These are phyloP conservation scores for Phania funesta DNA, from an alignment of 2,888 invertebrate species.

Conservation along the genomic window DNA sequence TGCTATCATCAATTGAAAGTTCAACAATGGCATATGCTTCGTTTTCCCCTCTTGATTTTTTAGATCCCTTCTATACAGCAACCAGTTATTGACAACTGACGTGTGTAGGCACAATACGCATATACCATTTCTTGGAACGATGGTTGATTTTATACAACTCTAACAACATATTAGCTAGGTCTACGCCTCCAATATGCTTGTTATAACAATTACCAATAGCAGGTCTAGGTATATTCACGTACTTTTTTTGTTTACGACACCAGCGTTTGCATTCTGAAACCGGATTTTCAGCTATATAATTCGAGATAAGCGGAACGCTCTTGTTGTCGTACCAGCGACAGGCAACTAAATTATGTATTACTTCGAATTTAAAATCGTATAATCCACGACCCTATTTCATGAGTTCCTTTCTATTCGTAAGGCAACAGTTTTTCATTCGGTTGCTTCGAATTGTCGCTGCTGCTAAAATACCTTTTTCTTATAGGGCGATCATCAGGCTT, in stretches of 20 bases:
- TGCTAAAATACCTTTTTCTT: too few species aligned
- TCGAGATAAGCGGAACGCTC: too few species aligned
- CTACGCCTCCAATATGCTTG: not conserved
- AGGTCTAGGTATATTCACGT: slow-evolving; percentile 54
- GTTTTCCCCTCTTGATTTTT: slow-evolving; percentile 6
- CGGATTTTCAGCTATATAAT: too few species aligned
- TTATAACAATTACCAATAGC: slow-evolving; percentile 22
- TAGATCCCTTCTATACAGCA: not conserved
- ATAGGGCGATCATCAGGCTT: too few species aligned
- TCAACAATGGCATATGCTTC: slow-evolving; percentile 14
- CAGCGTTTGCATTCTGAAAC: too few species aligned
- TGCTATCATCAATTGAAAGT: slow-evolving; percentile 49
- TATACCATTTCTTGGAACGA: too few species aligned
- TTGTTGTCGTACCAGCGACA: slow-evolving; percentile 67
- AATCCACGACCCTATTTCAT: too few species aligned
- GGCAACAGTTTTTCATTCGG: too few species aligned
- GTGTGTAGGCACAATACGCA: not conserved
- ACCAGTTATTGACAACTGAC: not conserved
- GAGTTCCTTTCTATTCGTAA: too few species aligned
- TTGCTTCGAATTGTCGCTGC: too few species aligned
- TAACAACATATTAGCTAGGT: not conserved
- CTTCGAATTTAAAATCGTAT: too few species aligned
- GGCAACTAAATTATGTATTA: slow-evolving; percentile 6
- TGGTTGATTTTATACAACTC: not conserved
- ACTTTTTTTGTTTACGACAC: too few species aligned